Evolutionary conservation across 1,140 invertebrate genomes (phyloP), one percentile per base, ranked within the genome.

Genomic region (Odontomachus brunneus): DNA sequence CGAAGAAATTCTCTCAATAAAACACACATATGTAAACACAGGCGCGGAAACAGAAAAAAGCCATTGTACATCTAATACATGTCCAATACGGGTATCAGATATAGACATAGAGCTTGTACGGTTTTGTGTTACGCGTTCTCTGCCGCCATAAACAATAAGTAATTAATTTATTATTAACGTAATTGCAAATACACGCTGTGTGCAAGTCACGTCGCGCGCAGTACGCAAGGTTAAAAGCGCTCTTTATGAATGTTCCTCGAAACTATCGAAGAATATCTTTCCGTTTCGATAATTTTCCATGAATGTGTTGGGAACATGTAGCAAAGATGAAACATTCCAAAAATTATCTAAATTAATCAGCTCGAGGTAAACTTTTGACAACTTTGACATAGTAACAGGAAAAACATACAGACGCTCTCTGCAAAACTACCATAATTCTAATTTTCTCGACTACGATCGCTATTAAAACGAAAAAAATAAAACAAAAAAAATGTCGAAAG

Each of bases 41-140:
- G 15, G 26, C 17, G 59, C 11, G 22, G 9, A 66, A 2, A 12
- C 75, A 57, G 15, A n/a, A 57, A 74, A 19, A 75, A 78, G 63
- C 63, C 38, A 24, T 48, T 7, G 51, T 69, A 62, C 38, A 44
- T 48, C 24, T 74, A 66, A 76, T 65, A 66, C 26, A 14, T 22
- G 33, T 78, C 51, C 22, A 26, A 22, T 78, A 57, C 17, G 5
- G 51, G 17, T 67, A 67, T 76, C 5, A 33, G 17, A 67, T 44
- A 33, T 33, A 33, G 29, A 33, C 29, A 33, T 33, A 33, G 19
- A 76, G 48, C 29, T 33, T 33, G 29, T 74, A 55, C 24, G 24
- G 14, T 78, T 78, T 69, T 29, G 26, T 66, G 24, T 78, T 57
- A 69, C 63, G 75, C 75, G 49, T 78, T 78, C 75, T 78, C 75